Evolutionary conservation across 2,113 vertebrate genomes (phyloP), one percentile per base, ranked within the genome.

Genomic region (Melierax canorus): DNA sequence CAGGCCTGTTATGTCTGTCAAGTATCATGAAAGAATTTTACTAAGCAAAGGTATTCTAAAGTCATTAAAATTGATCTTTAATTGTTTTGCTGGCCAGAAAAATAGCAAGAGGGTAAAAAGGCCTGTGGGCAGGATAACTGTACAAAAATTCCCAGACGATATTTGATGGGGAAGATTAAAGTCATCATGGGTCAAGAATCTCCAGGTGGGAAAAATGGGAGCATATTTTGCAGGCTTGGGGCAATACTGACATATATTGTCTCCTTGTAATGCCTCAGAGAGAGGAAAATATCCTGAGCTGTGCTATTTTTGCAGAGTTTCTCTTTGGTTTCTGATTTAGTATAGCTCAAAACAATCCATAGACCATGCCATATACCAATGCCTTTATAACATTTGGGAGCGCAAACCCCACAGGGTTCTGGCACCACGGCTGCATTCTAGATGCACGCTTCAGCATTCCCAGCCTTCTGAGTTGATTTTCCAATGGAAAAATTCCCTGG

Each of bases 311-410:
- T 62, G 46, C 17, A 48, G 29, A n/a, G 26, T 39, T 88, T 68
- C 20, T 45, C 23, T 63, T 38, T 34, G 7, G 3, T 38, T 76
- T 86, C 62, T 72, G 53, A 27, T 53, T 58, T 18, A 63, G 10
- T 10, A 23, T 1, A 50, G 15, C 10, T 15, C 56, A 71, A 29
- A 46, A 46, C 0, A 18, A 79, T 23, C 17, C 8, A 1, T 2
- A 90, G 38, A n/a, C 11, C 13, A 6, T 18, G 15, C 18, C 74
- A 78, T n/a, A 45, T 9, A 53, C 32, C 68, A 32, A 24, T 30
- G 30, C 17, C 26, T 93, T 50, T 43, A 16, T 45, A 84, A 45
- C 16, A 30, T 27, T 4, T 24, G n/a, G 8, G 43, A 85, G 6
- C 2, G 2, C 46, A 85, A 85, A 75, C 2, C 29, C 50, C 66